Evolutionary conservation across 2,888 invertebrate species (phyloP).

Genomic region (Andrena praecox): DNA sequence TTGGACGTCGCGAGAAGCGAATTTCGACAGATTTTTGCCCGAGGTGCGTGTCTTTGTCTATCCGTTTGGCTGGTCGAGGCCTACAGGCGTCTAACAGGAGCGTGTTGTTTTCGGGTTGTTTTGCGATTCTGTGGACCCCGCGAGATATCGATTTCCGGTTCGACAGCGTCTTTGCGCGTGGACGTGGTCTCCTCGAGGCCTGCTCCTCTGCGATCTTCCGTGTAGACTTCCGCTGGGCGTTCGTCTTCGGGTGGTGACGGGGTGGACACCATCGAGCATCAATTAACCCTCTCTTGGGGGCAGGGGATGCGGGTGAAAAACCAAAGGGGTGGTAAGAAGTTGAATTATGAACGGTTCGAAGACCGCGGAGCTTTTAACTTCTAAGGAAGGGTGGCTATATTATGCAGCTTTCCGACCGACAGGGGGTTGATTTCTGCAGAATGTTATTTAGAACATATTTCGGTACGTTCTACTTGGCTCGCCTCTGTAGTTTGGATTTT

Average conservation of each 20-base stretch:
- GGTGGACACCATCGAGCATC: not conserved
- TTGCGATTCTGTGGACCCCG: constrained; percentile 38
- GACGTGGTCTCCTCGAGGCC: constrained; percentile 40
- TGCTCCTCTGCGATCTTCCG: constrained; percentile 70
- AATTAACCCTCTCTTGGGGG: not conserved
- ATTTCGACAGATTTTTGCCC: constrained; percentile 5
- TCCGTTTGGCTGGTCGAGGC: constrained; percentile 82
- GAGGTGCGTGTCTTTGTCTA: constrained; percentile 82
- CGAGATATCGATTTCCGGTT: constrained; percentile 40
- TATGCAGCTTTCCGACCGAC: too few relatives aligned
- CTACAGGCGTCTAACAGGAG: constrained; percentile 28
- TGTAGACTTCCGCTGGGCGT: constrained; percentile 66
- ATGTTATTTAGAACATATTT: too few relatives aligned
- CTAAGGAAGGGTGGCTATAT: too few relatives aligned
- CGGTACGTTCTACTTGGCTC: too few relatives aligned
- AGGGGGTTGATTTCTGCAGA: too few relatives aligned
- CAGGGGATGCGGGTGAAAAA: not conserved
- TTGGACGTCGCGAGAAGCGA: constrained; percentile 14
- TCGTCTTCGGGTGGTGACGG: constrained; percentile 72
- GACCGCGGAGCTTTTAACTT: not conserved
- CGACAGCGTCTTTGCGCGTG: constrained; percentile 24
- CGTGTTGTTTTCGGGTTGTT: constrained; percentile 18
- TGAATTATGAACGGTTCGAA: not conserved
- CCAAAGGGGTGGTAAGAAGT: not conserved
- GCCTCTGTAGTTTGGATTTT: too few relatives aligned